Evolutionary conservation across 1,140 invertebrate genomes (phyloP), one percentile per base, ranked within the genome.

Genomic region (Eufriesea mexicana): DNA sequence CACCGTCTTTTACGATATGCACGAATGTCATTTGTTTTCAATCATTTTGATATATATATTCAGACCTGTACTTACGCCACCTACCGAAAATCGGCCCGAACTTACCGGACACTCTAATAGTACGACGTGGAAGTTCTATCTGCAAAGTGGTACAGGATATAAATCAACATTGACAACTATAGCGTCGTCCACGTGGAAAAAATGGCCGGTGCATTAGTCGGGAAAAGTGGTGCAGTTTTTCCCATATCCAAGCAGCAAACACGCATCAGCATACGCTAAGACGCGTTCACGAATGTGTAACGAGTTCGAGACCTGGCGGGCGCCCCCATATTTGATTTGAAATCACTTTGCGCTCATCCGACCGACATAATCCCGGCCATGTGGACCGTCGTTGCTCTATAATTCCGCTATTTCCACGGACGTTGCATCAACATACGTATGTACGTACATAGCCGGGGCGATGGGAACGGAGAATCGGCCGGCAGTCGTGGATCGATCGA

Each of bases 251-350:
- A 42, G 10, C 20, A 12, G 20, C 5, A 16, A 47, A 25, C 23
- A 16, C 14, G 45, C n/a, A 23, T 47, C 23, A 25, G 14, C 16
- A n/a, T 35, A 45, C 62, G 42, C 4, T 7, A n/a, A 35, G 62
- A 12, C 16, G 35, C 61, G 47, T 49, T 16, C 28, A 23, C 28
- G 45, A n/a, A 42, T 28, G 35, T 62, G 55, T 54, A 49, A 72
- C 68, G 28, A 73, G n/a, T 51, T 72, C 23, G 70, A 35, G 28
- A 42, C 12, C 35, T 7, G 35, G 23, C n/a, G 47, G 35, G 18
- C 14, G 25, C 47, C 74, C n/a, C 85, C 64, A 87, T 84, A 85
- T 89, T 89, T 73, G 78, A 89, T 89, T 85, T 66, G 70, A 85
- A 89, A 87, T 89, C 88, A 83, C 79, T 85, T 77, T 61, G 81